Percentiles rank a stretch among this genome's conserved stretches.
These are phyloP conservation scores for Agrotis puta DNA, from an alignment of 2,888 invertebrate species.

Conservation along the genomic window DNA sequence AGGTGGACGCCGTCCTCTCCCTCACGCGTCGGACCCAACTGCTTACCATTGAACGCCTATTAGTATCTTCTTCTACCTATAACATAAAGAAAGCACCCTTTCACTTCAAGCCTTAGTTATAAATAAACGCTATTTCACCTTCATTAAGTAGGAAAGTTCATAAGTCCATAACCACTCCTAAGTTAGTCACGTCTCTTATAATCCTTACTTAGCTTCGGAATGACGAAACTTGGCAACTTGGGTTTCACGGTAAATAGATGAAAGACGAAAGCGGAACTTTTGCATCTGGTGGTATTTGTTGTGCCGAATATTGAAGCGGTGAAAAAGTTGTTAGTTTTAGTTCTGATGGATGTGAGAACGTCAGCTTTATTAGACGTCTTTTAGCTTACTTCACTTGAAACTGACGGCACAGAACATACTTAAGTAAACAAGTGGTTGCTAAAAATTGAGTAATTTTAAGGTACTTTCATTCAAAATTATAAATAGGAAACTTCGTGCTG, in stretches of 20 bases:
- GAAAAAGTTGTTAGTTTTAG: conserved; percentile 28
- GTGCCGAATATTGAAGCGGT: conserved; percentile 18
- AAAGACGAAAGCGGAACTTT: conserved; percentile 44
- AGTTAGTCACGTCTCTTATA: conserved; percentile 53
- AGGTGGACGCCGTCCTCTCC: too few relatives aligned
- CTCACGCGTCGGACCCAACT: not conserved
- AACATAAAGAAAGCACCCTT: conserved; percentile 26
- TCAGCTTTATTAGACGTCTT: conserved; percentile 8
- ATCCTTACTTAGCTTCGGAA: conserved; percentile 54
- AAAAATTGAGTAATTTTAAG: too few relatives aligned
- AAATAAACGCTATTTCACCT: conserved; percentile 53
- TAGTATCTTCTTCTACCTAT: not conserved
- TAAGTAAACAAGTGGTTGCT: too few relatives aligned
- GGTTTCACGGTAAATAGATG: conserved; percentile 47
- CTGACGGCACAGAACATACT: too few relatives aligned
- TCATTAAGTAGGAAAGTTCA: conserved; percentile 54
- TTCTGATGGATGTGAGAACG: conserved; percentile 22
- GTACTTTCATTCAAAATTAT: too few relatives aligned
- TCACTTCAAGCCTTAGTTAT: conserved; percentile 13
- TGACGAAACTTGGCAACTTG: conserved; percentile 54
- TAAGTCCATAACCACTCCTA: conserved; percentile 45
- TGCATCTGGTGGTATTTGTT: conserved; percentile 42
- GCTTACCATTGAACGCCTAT: not conserved
- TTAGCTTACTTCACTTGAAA: too few relatives aligned
- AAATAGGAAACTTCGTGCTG: too few relatives aligned